Base-by-base conservation (phyloP, 2,797 vertebrate genomes). In the Tangara arthus region DNA sequence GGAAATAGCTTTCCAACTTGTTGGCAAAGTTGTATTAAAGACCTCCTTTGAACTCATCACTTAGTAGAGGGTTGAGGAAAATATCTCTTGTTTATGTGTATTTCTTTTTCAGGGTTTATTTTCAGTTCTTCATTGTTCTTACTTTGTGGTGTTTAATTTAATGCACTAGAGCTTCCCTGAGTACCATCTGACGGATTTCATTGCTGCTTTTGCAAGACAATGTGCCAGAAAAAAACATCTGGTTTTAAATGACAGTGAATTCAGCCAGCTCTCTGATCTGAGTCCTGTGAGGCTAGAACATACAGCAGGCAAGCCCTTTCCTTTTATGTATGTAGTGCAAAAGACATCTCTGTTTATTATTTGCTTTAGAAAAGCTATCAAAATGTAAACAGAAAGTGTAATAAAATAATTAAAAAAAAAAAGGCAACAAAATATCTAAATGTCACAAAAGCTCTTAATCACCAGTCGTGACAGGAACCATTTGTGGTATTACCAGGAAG, bases 191-290 rank as follows among this genome's bases (percentile, higher is more conserved):
- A 96, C 89, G 79, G 27, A 83, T 91, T 95, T 26, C 72, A 56
- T 88, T 91, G 87, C 53, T 95, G 69, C 59, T 95, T 96, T 89
- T 96, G 55, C 42, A 91, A 95, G 60, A 86, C 7, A 92, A 11
- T 46, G 22, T 94, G 84, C 75, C 72, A 96, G 93, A 89, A 96
- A 94, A 93, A 87, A 93, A 85, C 93, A 91, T 89, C 87, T 96
- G 89, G 42, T 96, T 95, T 96, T 94, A 94, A 95, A 84, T 92
- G 87, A 90, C 78, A 94, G 52, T 76, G 42, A 92, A 90, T 94
- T 83, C 93, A 61, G 46, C 89, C 89, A 92, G 7, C 35, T 90
- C 92, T 94, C 80, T 93, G 78, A 95, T 96, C 73, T 94, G 92
- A 91, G 81, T 94, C 65, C 72, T 61, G 41, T 18, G 39, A 95